phyloP scores from a whole-genome alignment of 2,113 vertebrate species.

The Leucopsar rothschildi region DNA sequence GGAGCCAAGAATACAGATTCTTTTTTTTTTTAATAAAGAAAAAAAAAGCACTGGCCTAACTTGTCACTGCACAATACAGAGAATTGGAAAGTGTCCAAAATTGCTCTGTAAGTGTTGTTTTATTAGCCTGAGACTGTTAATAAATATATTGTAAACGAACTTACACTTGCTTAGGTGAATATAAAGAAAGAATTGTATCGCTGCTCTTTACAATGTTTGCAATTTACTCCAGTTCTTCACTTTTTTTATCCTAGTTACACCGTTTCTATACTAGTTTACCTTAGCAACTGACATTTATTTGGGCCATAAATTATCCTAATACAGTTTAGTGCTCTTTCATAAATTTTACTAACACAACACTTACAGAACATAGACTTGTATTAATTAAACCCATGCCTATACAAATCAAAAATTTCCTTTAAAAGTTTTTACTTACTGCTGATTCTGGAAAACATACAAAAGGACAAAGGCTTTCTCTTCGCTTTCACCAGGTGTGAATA shows the following conservation, averaged over 20 bases:
- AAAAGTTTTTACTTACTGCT: background rate
- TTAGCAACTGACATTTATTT: constrained; percentile 67
- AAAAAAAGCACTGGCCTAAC: constrained; percentile 31
- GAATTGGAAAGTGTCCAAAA: constrained; percentile 50
- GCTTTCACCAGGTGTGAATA: background rate
- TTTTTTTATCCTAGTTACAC: constrained; percentile 26
- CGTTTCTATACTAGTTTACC: constrained; percentile 49
- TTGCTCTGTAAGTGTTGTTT: constrained; percentile 49
- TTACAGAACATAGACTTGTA: constrained; percentile 13
- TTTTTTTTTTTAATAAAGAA: constrained; percentile 1
- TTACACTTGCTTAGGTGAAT: constrained; percentile 30
- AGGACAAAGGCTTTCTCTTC: background rate
- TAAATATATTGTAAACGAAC: constrained; percentile 58
- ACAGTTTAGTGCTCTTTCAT: constrained; percentile 54
- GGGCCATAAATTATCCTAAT: constrained; percentile 64
- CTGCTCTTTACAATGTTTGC: constrained; percentile 24
- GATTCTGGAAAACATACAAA: background rate
- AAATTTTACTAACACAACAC: constrained; percentile 61
- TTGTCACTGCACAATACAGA: constrained; percentile 32
- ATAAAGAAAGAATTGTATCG: constrained; percentile 41
- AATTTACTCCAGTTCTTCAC: constrained; percentile 42
- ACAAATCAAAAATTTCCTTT: constrained; percentile 59
- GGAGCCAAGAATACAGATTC: constrained; percentile 33
- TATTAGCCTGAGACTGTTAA: constrained; percentile 52
- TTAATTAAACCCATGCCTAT: constrained; percentile 56